Evolutionary conservation across 1,140 invertebrate species (phyloP).

Genomic region (Drosophila gunungcola): DNA sequence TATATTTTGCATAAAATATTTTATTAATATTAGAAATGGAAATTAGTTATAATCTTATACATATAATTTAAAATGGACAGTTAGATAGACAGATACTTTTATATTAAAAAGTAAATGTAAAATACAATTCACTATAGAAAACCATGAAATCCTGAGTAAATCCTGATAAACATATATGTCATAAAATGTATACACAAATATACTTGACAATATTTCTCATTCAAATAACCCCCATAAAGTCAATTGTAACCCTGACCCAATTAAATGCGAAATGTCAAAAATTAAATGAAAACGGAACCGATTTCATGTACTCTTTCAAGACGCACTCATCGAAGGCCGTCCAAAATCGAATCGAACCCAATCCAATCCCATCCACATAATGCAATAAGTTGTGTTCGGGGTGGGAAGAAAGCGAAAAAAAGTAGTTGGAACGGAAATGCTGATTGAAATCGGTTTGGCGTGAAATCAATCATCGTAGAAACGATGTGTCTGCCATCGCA

Average conservation of each 20-base stretch:
- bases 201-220: no score
- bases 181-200: no score
- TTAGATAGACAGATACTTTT: no score
- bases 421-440: slow-evolving; percentile 72
- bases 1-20: no score
- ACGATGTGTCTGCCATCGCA: slow-evolving; percentile 63
- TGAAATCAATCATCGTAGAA: slow-evolving; percentile 83
- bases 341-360: slow-evolving; percentile 16
- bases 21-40: no score
- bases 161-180: no score
- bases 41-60: no score
- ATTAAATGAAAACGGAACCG: slow-evolving; percentile 1
- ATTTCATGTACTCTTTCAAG: slow-evolving; percentile 32
- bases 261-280: slow-evolving; percentile 11
- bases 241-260: slow-evolving; percentile 36
- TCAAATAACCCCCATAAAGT: slow-evolving; percentile 19
- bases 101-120: no score
- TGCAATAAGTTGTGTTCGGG: slow-evolving; percentile 56
- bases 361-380: slow-evolving; percentile 53
- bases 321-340: slow-evolving; percentile 21
- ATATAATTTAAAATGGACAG: no score
- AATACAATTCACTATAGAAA: no score
- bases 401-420: slow-evolving; percentile 32
- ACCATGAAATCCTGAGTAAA: no score
- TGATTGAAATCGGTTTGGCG: slow-evolving; percentile 84